phyloP scores from a whole-genome alignment of 2,888 invertebrate genomes.

The Bembecia ichneumoniformis region DNA sequence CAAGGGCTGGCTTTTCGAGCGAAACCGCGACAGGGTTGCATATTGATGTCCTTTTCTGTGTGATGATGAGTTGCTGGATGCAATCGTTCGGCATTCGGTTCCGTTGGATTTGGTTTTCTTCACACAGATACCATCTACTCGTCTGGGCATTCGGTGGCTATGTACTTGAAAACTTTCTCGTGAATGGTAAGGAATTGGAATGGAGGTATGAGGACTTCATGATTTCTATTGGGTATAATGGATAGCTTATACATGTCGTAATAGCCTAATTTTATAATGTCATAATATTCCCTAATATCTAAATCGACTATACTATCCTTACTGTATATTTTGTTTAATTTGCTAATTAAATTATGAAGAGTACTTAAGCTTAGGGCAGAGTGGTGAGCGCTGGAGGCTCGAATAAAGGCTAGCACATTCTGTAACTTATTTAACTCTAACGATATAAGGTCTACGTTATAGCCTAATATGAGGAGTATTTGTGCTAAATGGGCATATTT shows the following conservation, averaged over 20 bases:
- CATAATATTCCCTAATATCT: not conserved
- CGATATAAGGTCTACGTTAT: not conserved
- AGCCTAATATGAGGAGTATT: not conserved
- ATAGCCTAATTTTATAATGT: not conserved
- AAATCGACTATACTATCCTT: too few relatives aligned
- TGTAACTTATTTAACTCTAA: not conserved
- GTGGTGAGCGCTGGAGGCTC: too few relatives aligned
- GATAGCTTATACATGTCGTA: not conserved
- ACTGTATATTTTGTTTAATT: too few relatives aligned
- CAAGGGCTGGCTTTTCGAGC: conserved; percentile 8
- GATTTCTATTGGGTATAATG: not conserved
- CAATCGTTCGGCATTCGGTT: too few relatives aligned
- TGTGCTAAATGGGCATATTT: too few relatives aligned
- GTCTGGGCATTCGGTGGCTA: conserved; percentile 6
- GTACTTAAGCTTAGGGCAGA: too few relatives aligned
- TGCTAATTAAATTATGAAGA: too few relatives aligned
- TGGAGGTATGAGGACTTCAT: too few relatives aligned
- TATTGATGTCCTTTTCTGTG: conserved; percentile 7
- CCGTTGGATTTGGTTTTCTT: too few relatives aligned
- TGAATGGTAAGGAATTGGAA: too few relatives aligned
- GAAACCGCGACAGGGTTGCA: conserved; percentile 13
- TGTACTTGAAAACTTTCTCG: not conserved
- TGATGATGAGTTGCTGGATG: too few relatives aligned
- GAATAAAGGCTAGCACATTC: too few relatives aligned
- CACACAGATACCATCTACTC: conserved; percentile 13